Evolutionary conservation across 1,140 invertebrate genomes (phyloP).

Genomic region (Anastrepha ludens): DNA sequence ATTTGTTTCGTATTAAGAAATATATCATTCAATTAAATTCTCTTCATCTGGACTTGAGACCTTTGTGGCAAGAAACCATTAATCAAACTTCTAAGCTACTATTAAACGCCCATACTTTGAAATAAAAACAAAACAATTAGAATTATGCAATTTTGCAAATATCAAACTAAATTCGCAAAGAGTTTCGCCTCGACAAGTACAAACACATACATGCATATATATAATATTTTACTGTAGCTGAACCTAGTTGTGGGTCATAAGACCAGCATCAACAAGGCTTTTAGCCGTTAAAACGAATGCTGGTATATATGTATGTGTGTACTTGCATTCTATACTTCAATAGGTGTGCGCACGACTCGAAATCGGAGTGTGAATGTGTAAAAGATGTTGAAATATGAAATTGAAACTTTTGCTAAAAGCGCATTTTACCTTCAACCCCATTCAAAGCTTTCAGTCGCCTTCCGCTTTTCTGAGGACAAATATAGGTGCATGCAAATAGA

Average conservation of each 20-base stretch:
- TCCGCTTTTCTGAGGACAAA: background rate
- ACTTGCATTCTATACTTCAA: no score
- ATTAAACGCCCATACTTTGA: background rate
- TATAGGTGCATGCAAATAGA: background rate
- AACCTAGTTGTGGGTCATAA: background rate
- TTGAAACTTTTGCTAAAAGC: constrained; percentile 32
- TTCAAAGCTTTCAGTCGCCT: constrained; percentile 13
- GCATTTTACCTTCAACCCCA: constrained; percentile 14
- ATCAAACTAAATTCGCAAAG: background rate
- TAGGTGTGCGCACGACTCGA: no score
- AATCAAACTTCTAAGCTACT: background rate
- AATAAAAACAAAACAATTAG: background rate
- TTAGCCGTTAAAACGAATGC: background rate
- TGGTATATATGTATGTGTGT: background rate
- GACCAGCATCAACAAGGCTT: constrained; percentile 8
- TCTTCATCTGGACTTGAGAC: background rate
- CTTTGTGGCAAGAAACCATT: background rate
- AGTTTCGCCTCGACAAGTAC: background rate
- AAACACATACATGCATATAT: background rate
- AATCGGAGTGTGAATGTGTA: background rate
- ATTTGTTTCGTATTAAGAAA: background rate
- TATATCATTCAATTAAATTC: constrained; percentile 21
- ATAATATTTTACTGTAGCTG: background rate
- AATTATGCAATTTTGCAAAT: background rate
- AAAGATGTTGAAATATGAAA: background rate